Evolutionary conservation across 1,140 invertebrate genomes (phyloP), one percentile per base, ranked within the genome.

Genomic region (Copidosoma floridanum): DNA sequence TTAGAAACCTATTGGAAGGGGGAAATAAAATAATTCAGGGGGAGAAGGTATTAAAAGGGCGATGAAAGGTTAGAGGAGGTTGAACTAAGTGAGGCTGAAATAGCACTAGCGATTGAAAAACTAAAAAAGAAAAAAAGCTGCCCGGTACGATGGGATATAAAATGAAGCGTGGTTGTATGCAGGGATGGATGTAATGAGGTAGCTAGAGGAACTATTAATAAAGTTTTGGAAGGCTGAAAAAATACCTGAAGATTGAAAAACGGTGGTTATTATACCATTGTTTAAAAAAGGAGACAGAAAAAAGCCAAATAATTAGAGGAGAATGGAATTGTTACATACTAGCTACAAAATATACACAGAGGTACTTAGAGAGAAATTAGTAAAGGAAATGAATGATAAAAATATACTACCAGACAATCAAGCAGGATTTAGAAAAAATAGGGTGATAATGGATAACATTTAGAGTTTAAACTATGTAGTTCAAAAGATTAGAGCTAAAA

Each of bases 391-490:
- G 0, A 24, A 57, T 26, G 10, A 27, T 2, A 55, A 48, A 44
- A n/a, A 12, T 5, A 16, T 43, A 1, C 1, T 63, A 0, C 41
- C 48, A 2, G 29, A 63, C 6, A 56, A 14, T n/a, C n/a, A n/a
- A n/a, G n/a, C 64, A 51, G 29, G 5, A 47, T 44, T n/a, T n/a
- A n/a, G n/a, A n/a, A n/a, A n/a, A n/a, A n/a, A n/a, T n/a, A n/a
- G n/a, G n/a, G n/a, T n/a, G 0, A 60, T 56, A 3, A 44, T 59
- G 7, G 56, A 65, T 14, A 56, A 56, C n/a, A 59, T 65, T 1
- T 65, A 32, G 23, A 6, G 58, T 0, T 11, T 63, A 7, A 58
- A 55, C 5, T 50, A 65, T 6, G 2, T 65, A 2, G 16, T 53
- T 4, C 46, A 64, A 21, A 46, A 40, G 21, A 2, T 14, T 18